Base-by-base conservation (phyloP, 1,140 invertebrate genomes). In the Hypothenemus hampei region DNA sequence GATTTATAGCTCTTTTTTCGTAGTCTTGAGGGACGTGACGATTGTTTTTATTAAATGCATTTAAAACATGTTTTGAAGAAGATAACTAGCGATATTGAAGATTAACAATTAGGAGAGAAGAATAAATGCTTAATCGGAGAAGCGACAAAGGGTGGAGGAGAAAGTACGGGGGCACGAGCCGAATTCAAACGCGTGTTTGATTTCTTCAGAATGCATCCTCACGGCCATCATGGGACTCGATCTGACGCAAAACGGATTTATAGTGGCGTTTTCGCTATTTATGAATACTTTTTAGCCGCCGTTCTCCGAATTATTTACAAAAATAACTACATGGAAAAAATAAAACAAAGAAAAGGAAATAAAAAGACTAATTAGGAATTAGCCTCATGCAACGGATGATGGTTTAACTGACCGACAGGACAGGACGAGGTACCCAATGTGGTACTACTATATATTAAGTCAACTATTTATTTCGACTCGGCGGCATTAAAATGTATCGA, bases 201-300 rank as follows among this genome's bases (percentile, higher is more conserved):
- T 39, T 49, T 11, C 41, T 59, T 56, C 33, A 51, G 54, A 47
- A 56, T 60, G 53, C 54, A 57, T 39, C 37, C 52, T 51, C 58
- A 60, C 58, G 54, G 57, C 43, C 37, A 39, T 26, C 54, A 15
- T 24, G 58, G 58, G 58, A 60, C 47, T 31, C 5, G 37, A 57
- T 21, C 29, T 55, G 58, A 60, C 58, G 52, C 36, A 23, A 44
- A n/a, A 23, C 26, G 20, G 47, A 60, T 60, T 60, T 60, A 60
- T 60, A 36, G 37, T 31, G 48, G 49, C 58, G 53, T 54, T 41
- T 44, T 18, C 20, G 31, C 37, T 56, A 60, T 60, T 60, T 60
- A 60, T 60, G 58, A 60, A 60, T 60, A 52, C 58, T 50, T 37
- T n/a, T n/a, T n/a, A n/a, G n/a, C n/a, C n/a, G n/a, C n/a, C n/a